A percentile compares a stretch with the other conserved stretches of the same genome.
These are phyloP conservation scores for Periophthalmus modestus DNA, from an alignment of 2,113 vertebrate genomes.

Conservation along the genomic window DNA sequence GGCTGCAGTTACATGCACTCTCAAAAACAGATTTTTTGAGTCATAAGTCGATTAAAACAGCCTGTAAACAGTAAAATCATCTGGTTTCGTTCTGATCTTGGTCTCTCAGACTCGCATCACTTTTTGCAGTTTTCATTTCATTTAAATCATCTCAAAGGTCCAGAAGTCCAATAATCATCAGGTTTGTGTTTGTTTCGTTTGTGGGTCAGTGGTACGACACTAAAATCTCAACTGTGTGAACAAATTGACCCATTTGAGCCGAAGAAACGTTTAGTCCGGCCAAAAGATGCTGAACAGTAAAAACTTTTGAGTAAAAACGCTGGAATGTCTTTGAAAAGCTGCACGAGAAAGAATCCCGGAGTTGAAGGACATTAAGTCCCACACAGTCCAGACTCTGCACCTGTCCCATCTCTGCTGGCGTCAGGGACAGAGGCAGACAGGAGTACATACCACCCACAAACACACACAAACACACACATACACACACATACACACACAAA, in stretches of 20 bases:
- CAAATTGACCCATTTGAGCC: conserved; percentile 11
- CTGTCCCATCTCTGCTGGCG: conserved; percentile 73
- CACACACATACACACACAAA: no score
- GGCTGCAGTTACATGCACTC: no score
- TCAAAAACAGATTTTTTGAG: no score
- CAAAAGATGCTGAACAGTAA: not conserved
- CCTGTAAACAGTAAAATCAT: no score
- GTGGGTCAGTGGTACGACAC: no score
- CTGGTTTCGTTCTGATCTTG: no score
- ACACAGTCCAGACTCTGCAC: conserved; percentile 58
- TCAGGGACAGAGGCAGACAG: conserved; percentile 58
- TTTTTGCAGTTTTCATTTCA: no score
- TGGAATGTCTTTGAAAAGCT: conserved; percentile 49
- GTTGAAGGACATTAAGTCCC: conserved; percentile 27
- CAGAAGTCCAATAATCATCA: no score
- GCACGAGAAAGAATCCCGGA: conserved; percentile 20
- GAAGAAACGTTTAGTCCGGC: not conserved
- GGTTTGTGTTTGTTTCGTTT: conserved; percentile 5
- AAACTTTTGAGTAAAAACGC: not conserved
- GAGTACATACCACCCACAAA: conserved; percentile 25
- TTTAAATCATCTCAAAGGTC: no score
- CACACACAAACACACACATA: no score
- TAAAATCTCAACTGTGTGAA: not conserved
- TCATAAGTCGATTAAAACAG: no score
- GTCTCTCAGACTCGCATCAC: no score